These are phyloP conservation scores for Cyphomyrmex costatus DNA, from an alignment of 1,140 invertebrate genomes.

Conservation along the genomic window DNA sequence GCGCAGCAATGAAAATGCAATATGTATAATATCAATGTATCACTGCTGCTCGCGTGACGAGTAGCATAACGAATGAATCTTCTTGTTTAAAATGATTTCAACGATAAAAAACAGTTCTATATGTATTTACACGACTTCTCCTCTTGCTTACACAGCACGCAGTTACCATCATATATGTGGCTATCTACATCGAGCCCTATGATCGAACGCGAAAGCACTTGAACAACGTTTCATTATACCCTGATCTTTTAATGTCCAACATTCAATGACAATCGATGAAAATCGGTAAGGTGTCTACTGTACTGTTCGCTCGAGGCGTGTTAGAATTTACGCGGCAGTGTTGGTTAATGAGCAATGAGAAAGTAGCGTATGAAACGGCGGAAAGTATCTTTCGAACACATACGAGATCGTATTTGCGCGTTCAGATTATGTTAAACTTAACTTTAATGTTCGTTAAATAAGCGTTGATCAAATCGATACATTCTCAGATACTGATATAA, in stretches of 20 bases:
- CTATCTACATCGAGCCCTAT: conserved; percentile 57
- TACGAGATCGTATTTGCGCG: not conserved
- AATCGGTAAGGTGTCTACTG: conserved; percentile 64
- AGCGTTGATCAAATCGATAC: not conserved
- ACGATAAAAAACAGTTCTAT: conserved; percentile 77
- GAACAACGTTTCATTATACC: conserved; percentile 44
- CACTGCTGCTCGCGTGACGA: conserved; percentile 73
- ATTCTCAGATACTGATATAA: not conserved
- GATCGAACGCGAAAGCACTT: conserved; percentile 45
- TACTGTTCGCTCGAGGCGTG: conserved; percentile 60
- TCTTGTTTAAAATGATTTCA: conserved; percentile 68
- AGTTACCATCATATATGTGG: conserved; percentile 42
- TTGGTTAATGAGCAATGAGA: conserved; percentile 69
- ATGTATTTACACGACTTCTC: conserved; percentile 71
- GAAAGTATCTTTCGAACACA: conserved; percentile 12
- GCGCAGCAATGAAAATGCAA: conserved; percentile 55
- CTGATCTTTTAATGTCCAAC: conserved; percentile 31
- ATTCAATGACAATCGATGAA: conserved; percentile 70
- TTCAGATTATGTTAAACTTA: conserved; percentile 1
- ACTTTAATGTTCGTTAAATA: not conserved
- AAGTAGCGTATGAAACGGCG: conserved; percentile 18
- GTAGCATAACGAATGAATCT: conserved; percentile 72
- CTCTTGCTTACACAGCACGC: conserved; percentile 56
- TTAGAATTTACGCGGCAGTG: conserved; percentile 76
- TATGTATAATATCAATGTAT: conserved; percentile 61